phyloP scores from a whole-genome alignment of 2,113 vertebrate genomes.

The Oreotrochilus melanogaster region DNA sequence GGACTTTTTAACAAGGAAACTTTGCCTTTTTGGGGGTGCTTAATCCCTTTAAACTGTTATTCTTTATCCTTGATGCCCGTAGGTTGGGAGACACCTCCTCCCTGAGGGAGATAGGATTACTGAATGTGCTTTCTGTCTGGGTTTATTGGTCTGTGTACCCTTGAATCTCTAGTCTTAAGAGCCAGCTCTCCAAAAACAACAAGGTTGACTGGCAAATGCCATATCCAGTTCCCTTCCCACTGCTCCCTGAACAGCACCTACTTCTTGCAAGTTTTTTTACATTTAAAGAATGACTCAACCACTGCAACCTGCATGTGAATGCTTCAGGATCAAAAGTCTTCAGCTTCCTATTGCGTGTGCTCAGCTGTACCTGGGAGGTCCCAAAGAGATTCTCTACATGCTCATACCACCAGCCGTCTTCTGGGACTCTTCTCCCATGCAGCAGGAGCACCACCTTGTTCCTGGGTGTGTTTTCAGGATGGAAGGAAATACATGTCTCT shows the following conservation, averaged over 20 bases:
- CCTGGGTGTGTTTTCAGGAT: neutral
- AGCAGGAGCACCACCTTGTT: neutral
- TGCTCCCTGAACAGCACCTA: neutral
- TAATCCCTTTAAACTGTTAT: neutral
- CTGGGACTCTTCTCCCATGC: neutral
- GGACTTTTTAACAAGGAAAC: neutral
- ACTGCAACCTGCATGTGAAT: neutral
- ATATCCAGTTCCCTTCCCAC: neutral
- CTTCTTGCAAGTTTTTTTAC: neutral
- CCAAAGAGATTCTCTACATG: neutral
- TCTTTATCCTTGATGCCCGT: neutral
- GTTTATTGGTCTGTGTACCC: neutral
- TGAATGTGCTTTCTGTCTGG: neutral
- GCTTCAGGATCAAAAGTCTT: neutral
- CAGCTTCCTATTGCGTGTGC: neutral
- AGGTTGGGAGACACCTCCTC: neutral
- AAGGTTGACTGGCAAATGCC: neutral
- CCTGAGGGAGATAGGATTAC: neutral
- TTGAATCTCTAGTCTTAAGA: neutral
- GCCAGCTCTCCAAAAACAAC: neutral
- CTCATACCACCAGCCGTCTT: fast-evolving
- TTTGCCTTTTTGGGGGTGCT: neutral
- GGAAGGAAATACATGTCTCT: neutral
- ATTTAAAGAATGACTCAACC: neutral
- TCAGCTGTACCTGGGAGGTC: neutral